These are phyloP conservation scores for Cataglyphis altisquamis DNA, from an alignment of 2,888 invertebrate genomes.

Conservation along the genomic window DNA sequence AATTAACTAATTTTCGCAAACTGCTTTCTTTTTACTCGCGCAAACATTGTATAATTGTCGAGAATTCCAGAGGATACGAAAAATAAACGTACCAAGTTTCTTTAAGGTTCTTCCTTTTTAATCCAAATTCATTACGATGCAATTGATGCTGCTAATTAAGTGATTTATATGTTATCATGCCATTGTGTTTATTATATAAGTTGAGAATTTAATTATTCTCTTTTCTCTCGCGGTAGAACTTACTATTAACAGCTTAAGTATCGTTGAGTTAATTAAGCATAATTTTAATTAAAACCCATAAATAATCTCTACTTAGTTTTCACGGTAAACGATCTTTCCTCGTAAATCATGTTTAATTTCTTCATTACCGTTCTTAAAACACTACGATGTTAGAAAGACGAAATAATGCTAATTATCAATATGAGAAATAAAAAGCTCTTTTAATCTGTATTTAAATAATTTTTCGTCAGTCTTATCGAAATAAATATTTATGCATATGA, in stretches of 20 bases:
- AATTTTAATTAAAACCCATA: conserved; percentile 32
- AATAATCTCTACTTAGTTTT: conserved; percentile 35
- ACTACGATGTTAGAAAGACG: background rate
- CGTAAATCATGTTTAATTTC: conserved; percentile 8
- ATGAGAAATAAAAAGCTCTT: background rate
- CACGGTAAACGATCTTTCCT: background rate
- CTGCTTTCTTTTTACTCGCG: conserved; percentile 24
- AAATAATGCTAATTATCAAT: background rate
- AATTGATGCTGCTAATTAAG: conserved; percentile 49
- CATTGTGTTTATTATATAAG: conserved; percentile 37
- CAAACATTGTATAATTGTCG: background rate
- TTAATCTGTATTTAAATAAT: background rate
- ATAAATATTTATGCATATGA: background rate
- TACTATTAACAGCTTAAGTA: conserved; percentile 36
- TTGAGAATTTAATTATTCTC: conserved; percentile 44
- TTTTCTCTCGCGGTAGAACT: conserved; percentile 30
- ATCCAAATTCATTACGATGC: conserved; percentile 37
- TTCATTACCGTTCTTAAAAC: background rate
- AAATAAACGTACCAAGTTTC: conserved; percentile 35
- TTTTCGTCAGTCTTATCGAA: background rate
- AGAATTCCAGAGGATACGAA: conserved; percentile 2
- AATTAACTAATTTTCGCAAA: conserved; percentile 43
- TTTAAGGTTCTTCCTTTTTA: conserved; percentile 26
- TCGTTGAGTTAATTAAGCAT: conserved; percentile 44
- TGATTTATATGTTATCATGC: conserved; percentile 44